Base-by-base conservation (phyloP, 2,113 vertebrate species). In the Pseudorectes ferrugineus region DNA sequence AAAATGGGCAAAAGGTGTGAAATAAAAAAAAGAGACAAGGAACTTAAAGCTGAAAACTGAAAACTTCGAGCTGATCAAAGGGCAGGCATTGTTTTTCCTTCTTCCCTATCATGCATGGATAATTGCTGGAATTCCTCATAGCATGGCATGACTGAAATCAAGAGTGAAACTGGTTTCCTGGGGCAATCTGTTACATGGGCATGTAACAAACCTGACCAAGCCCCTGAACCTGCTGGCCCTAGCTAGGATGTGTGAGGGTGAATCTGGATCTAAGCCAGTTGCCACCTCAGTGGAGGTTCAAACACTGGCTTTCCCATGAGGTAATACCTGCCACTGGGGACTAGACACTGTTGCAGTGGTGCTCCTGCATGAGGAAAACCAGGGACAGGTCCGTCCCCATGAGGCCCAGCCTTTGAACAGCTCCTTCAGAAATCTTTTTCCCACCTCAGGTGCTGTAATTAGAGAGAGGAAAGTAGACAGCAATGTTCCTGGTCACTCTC, bases 81-180 rank as follows among this genome's bases (percentile, higher is more conserved):
- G 11, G 10, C 22, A 62, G 8, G 10, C 0, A 0, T 15, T 22
- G 1, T 7, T 68, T 89, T 46, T 59, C 1, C 12, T 74, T 38
- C 14, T 85, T 76, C 12, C 16, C 9, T 15, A 5, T 19, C 20
- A 31, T 12, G 21, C 24, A 67, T 0, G 2, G 10, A 9, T 48
- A 85, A 45, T 28, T 74, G 28, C 23, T 87, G 70, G 26, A 51
- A 67, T 84, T 85, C 46, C 8, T 86, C 22, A 52, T 5, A 82
- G 29, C 20, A 45, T 4, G 7, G 21, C 42, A 74, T 42, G 54
- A 29, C 29, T 59, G 77, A 78, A 11, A 29, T 28, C 45, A 45
- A 28, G 70, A 74, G 17, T 20, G 28, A 31, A 81, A 52, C 9
- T 57, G n/a, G 10, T n/a, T 25, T 88, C 17, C 43, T 74, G 43